These are phyloP conservation scores for Drosophila anomelani DNA, from an alignment of 2,888 invertebrate genomes.

Conservation along the genomic window DNA sequence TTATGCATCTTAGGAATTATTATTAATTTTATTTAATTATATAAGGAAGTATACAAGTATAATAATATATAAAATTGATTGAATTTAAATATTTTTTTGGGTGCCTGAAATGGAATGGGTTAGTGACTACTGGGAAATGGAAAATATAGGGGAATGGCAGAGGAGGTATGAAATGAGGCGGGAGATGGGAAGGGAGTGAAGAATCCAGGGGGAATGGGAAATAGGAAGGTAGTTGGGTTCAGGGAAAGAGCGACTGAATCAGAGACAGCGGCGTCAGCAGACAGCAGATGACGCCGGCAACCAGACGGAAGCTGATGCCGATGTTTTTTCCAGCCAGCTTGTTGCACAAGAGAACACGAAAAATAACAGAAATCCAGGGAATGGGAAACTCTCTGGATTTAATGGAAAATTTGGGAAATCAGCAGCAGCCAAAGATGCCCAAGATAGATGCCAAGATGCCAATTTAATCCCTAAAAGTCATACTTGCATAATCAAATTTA, in stretches of 20 bases:
- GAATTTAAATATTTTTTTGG: background rate
- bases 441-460: background rate
- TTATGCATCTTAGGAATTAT: background rate
- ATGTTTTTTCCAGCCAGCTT: conserved; percentile 38
- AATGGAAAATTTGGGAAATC: background rate
- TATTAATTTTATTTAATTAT: background rate
- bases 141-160: background rate
- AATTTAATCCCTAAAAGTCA: background rate
- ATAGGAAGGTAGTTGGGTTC: conserved; percentile 6
- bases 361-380: conserved; percentile 24
- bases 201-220: conserved; percentile 10
- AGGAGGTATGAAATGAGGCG: background rate
- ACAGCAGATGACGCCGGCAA: conserved; percentile 62
- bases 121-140: conserved; percentile 6
- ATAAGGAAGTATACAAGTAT: background rate
- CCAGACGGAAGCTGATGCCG: conserved; percentile 52
- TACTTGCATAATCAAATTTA: background rate
- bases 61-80: too few relatives aligned
- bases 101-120: background rate
- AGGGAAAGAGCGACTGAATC: conserved; percentile 29
- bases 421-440: background rate
- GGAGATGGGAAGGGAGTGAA: background rate
- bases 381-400: conserved; percentile 18
- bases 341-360: conserved; percentile 55
- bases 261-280: conserved; percentile 49